Percentiles rank a stretch among this genome's conserved stretches.
Evolutionary conservation across 2,113 vertebrate genomes (phyloP).

Genomic region (Lepus europaeus): DNA sequence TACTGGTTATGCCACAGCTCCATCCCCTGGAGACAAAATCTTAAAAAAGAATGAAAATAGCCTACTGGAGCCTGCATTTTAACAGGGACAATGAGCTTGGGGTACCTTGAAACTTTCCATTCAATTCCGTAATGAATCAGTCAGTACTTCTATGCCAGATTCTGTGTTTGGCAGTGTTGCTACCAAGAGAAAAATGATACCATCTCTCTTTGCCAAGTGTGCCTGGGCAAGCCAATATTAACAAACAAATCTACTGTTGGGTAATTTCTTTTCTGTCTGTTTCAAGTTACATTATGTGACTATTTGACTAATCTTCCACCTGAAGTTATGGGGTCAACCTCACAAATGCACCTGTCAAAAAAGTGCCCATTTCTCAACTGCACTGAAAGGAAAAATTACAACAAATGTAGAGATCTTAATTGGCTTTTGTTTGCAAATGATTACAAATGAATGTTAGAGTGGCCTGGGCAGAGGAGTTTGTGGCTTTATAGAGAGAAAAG

Average conservation of each 20-base stretch:
- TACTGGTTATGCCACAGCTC: too few relatives aligned
- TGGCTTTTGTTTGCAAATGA: neutral
- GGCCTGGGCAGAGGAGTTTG: neutral
- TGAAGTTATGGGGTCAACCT: neutral
- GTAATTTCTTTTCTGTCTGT: neutral
- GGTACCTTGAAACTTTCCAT: neutral
- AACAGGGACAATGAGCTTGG: neutral
- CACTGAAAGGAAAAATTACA: neutral
- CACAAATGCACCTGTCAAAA: neutral
- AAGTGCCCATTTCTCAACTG: neutral
- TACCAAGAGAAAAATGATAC: neutral
- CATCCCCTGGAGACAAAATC: neutral
- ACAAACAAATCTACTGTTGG: neutral
- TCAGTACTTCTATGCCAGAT: neutral
- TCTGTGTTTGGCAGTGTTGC: neutral
- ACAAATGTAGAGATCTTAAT: neutral
- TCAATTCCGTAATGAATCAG: neutral
- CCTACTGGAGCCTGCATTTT: neutral
- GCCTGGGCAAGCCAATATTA: neutral
- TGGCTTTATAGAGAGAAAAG: neutral
- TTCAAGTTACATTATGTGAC: neutral
- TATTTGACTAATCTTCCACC: neutral
- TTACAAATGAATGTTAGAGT: neutral
- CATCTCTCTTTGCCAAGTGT: neutral
- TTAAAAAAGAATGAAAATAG: neutral